phyloP scores from a whole-genome alignment of 1,140 invertebrate species.

The Philaenus spumarius region DNA sequence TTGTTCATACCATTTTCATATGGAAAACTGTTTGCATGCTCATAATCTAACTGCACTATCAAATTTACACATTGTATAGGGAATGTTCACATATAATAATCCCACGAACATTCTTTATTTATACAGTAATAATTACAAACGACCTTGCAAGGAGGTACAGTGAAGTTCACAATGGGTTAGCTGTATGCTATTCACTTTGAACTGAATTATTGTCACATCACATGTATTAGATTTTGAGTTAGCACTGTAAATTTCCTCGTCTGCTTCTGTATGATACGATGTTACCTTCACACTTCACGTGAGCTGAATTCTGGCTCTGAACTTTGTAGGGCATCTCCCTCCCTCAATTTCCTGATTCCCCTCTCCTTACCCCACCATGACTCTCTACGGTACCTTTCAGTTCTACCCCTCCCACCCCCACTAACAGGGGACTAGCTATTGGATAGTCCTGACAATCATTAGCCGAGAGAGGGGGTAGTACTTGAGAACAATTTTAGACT shows the following conservation, averaged over 20 bases:
- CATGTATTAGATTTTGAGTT: no score
- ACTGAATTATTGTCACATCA: no score
- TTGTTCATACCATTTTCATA: constrained; percentile 47
- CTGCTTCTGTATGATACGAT: no score
- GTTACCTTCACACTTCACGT: constrained; percentile 1
- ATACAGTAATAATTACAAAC: no score
- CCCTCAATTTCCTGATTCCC: constrained; percentile 18
- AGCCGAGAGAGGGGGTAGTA: constrained; percentile 11
- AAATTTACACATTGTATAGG: neutral
- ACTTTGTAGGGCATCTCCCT: constrained; percentile 18
- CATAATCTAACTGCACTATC: neutral
- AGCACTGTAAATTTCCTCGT: no score
- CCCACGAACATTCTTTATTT: no score
- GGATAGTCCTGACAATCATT: constrained; percentile 12
- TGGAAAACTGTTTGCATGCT: constrained; percentile 24
- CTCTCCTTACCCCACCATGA: constrained; percentile 6
- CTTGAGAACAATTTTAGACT: constrained; percentile 16
- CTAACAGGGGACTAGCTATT: constrained; percentile 1
- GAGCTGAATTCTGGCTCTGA: constrained; percentile 16
- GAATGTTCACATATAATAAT: no score
- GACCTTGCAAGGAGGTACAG: no score
- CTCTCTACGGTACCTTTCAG: constrained; percentile 12
- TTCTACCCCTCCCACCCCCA: constrained; percentile 12
- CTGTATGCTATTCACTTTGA: no score
- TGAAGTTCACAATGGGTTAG: no score